These are phyloP conservation scores for Smittia sp. DNA, from an alignment of 2,888 invertebrate genomes.

Conservation along the genomic window DNA sequence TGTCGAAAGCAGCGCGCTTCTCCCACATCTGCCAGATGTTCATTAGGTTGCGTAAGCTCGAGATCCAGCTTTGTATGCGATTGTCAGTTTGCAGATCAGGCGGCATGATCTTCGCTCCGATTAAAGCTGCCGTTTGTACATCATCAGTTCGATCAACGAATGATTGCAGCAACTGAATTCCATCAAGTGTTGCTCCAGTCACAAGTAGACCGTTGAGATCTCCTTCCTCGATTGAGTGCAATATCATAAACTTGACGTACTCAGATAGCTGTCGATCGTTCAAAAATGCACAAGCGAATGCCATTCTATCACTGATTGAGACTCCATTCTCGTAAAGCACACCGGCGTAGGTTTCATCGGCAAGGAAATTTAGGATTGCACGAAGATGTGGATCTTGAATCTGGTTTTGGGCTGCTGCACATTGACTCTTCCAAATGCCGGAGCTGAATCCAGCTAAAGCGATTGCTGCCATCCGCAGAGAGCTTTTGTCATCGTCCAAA, in stretches of 20 bases:
- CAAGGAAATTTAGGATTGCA: constrained; percentile 87
- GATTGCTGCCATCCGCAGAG: constrained; percentile 63
- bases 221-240: constrained; percentile 70
- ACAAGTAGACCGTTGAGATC: constrained; percentile 80
- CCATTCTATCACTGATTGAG: constrained; percentile 82
- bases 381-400: constrained; percentile 87
- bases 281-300: constrained; percentile 85
- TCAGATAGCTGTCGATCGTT: constrained; percentile 76
- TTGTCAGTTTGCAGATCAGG: constrained; percentile 64
- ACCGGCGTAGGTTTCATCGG: constrained; percentile 70
- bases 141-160: constrained; percentile 86
- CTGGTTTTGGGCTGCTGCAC: constrained; percentile 68
- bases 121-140: constrained; percentile 84
- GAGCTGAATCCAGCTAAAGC: constrained; percentile 83
- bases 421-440: constrained; percentile 75
- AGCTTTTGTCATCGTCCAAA: constrained; percentile 49
- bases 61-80: constrained; percentile 67
- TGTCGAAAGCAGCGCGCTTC: constrained; percentile 85
- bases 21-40: constrained; percentile 91
- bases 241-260: constrained; percentile 70
- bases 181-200: constrained; percentile 74
- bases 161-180: constrained; percentile 76
- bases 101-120: constrained; percentile 74
- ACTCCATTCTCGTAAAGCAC: constrained; percentile 80
- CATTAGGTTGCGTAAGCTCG: constrained; percentile 77